Conservation (phyloP, 1,140 invertebrate species). For the Watersipora subatra region DNA sequence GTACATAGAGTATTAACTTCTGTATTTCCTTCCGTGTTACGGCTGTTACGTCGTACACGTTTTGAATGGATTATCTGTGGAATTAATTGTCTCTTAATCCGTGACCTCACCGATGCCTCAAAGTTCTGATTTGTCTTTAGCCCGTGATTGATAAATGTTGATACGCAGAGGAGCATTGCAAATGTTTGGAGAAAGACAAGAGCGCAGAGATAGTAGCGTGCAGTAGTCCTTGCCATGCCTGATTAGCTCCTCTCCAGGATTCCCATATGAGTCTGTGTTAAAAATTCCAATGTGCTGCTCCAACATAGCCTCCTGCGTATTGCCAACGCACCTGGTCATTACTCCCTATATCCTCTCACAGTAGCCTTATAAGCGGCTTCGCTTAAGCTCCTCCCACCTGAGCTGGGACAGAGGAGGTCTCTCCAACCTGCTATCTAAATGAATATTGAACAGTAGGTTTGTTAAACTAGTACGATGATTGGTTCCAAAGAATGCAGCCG, state of each 20-base stretch:
- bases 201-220: background rate
- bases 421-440: constrained; percentile 81
- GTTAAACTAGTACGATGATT: too few relatives aligned
- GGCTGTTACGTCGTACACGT: too few relatives aligned
- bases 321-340: background rate
- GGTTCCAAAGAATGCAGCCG: too few relatives aligned
- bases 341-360: background rate
- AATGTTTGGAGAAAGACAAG: background rate
- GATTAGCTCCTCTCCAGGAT: background rate
- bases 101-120: background rate
- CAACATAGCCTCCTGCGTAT: background rate
- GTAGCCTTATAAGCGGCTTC: constrained; percentile 23
- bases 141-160: background rate
- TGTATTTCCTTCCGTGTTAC: background rate
- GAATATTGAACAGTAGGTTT: too few relatives aligned
- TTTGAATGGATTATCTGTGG: background rate
- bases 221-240: background rate
- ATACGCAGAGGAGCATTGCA: background rate
- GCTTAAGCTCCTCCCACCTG: constrained; percentile 73
- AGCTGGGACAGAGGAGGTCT: constrained; percentile 53
- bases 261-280: background rate
- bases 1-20: background rate
- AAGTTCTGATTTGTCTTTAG: background rate
- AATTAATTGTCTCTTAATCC: background rate
- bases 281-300: background rate